These are phyloP conservation scores for Leistus spinibarbis DNA, from an alignment of 2,888 invertebrate species.

Conservation along the genomic window DNA sequence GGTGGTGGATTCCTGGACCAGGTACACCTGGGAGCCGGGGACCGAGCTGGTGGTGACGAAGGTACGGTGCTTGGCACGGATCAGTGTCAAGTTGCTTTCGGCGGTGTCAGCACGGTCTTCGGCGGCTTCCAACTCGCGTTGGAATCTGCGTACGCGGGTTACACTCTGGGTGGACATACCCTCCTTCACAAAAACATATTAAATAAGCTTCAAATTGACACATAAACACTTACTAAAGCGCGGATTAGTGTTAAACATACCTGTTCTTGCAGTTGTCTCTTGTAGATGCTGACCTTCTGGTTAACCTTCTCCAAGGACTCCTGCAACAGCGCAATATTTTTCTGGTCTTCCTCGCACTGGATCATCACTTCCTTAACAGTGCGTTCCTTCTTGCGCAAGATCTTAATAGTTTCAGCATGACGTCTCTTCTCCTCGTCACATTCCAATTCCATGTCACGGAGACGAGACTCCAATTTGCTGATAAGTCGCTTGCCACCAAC, in stretches of 20 bases:
- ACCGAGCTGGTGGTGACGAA: conserved; percentile 94
- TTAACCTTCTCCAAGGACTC: conserved; percentile 86
- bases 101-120: conserved; percentile 96
- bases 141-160: conserved; percentile 96
- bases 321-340: conserved; percentile 90
- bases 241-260: too few relatives aligned
- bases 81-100: conserved; percentile 91
- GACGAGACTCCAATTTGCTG: conserved; percentile 94
- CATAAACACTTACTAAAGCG: neutral
- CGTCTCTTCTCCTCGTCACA: conserved; percentile 96
- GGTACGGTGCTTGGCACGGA: conserved; percentile 98
- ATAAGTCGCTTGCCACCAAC: conserved; percentile 97
- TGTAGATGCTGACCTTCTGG: conserved; percentile 91
- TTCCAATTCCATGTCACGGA: conserved; percentile 93
- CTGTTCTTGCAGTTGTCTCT: conserved; percentile 93
- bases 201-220: neutral
- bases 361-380: conserved; percentile 94
- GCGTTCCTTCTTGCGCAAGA: conserved; percentile 97
- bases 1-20: conserved; percentile 77
- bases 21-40: conserved; percentile 89
- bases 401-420: conserved; percentile 96
- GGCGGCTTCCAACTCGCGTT: conserved; percentile 95
- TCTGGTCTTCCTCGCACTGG: conserved; percentile 96
- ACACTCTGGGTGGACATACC: conserved; percentile 90
- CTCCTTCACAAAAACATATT: conserved; percentile 65